Evolutionary conservation across 2,888 invertebrate species (phyloP).

Genomic region (Sipha maydis): DNA sequence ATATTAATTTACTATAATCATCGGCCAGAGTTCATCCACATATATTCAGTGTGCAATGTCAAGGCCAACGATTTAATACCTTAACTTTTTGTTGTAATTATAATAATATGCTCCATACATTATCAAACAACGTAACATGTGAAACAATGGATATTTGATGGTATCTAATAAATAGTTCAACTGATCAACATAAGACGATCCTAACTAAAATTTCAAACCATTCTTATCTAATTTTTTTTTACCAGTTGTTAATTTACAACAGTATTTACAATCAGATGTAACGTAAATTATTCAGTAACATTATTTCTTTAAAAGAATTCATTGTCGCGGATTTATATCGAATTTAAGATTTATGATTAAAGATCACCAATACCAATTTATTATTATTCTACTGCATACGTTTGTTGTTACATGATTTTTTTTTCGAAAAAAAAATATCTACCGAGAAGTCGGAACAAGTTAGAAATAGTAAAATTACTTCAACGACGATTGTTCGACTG

Average conservation of each 20-base stretch:
- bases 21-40: slow-evolving; percentile 38
- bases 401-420: no score
- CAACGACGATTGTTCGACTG: no score
- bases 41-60: slow-evolving; percentile 52
- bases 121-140: neutral
- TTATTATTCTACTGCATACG: no score
- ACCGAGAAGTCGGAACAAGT: no score
- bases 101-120: neutral
- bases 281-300: neutral
- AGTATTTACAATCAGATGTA: neutral
- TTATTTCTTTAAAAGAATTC: neutral
- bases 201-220: neutral
- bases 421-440: no score
- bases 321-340: neutral
- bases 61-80: slow-evolving; percentile 42
- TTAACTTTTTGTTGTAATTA: slow-evolving; percentile 40
- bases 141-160: slow-evolving; percentile 33
- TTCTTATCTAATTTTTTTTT: neutral
- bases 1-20: slow-evolving; percentile 23
- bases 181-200: neutral
- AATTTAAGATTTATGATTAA: neutral
- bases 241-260: neutral
- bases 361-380: neutral
- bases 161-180: slow-evolving; percentile 12
- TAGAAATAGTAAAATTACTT: no score